Percentiles rank a stretch among this genome's conserved stretches.
Evolutionary conservation across 2,888 invertebrate genomes (phyloP).

Genomic region (Trachelus iudaicus): DNA sequence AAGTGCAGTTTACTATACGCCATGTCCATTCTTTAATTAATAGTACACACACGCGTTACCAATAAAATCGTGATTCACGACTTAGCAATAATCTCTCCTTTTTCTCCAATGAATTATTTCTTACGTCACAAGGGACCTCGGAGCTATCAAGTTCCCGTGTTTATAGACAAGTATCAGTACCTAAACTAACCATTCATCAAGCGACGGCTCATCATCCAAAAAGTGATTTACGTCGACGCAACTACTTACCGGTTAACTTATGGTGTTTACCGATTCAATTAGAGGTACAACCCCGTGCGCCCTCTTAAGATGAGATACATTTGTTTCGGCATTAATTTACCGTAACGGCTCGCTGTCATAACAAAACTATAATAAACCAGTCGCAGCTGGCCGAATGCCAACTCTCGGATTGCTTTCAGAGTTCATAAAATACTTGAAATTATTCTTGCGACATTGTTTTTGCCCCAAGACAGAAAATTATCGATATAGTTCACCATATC

Average conservation of each 20-base stretch:
- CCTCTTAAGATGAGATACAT: conserved; percentile 56
- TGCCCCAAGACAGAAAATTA: conserved; percentile 6
- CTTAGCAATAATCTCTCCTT: not conserved
- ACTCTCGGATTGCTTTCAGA: conserved; percentile 26
- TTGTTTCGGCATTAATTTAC: conserved; percentile 65
- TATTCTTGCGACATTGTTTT: conserved; percentile 36
- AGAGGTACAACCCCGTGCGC: conserved; percentile 47
- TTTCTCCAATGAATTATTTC: not conserved
- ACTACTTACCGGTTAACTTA: conserved; percentile 61
- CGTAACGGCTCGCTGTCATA: conserved; percentile 61
- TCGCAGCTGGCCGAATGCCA: conserved; percentile 35
- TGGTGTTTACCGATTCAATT: conserved; percentile 66
- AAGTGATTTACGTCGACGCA: conserved; percentile 57
- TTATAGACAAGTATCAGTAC: not conserved
- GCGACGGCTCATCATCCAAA: conserved; percentile 39
- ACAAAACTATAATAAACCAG: conserved; percentile 65
- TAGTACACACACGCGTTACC: not conserved
- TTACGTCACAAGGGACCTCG: not conserved
- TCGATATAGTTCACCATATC: not conserved
- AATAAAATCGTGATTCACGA: not conserved
- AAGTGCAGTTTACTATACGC: not conserved
- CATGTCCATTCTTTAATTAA: not conserved
- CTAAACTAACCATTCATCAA: not conserved
- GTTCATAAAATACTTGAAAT: conserved; percentile 51
- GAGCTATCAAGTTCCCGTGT: conserved; percentile 1